Evolutionary conservation across 1,140 invertebrate genomes (phyloP), one percentile per base, ranked within the genome.

Genomic region (Druon quercuslanigerum): DNA sequence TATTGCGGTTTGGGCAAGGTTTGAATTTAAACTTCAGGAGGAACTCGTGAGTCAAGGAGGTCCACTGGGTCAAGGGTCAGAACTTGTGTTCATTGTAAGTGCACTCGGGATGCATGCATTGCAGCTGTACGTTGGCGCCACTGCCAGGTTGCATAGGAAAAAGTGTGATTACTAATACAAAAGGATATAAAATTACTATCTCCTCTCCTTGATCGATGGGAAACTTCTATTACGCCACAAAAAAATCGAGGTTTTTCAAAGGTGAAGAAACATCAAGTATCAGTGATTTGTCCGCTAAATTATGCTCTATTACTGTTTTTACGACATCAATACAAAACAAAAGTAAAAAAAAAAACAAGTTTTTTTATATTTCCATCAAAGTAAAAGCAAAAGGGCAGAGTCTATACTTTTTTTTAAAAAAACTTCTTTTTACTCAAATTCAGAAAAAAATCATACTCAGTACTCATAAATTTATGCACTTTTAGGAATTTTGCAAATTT

Each of bases 11-110:
- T 11, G 40, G 40, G 40, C 40, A 46, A 46, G 17, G 17, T n/a
- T 7, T 14, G 52, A 54, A 54, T 54, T 17, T 16, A 17, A 17
- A n/a, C n/a, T 54, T 54, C n/a, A 19, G 52, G 17, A 54, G 52
- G 9, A 4, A 17, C n/a, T 54, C n/a, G 4, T n/a, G 8, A 20
- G 33, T 66, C 25, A 66, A 66, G 25, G 25, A 40, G 60, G 25
- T 46, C 60, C 60, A 66, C 14, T 66, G 25, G 60, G 60, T 66
- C 60, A 66, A 66, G 33, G 60, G 25, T 66, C 60, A 40, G 5
- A 66, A 66, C 5, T 20, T 25, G 20, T 57, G 9, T 46, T 8
- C 5, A 46, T 8, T 9, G 5, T 46, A 46, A 46, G 25, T 66
- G 57, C 60, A 25, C 14, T 40, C n/a, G 3, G 25, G n/a, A 66